Conservation (phyloP, 2,797 vertebrate genomes). For the Melanotaenia trifasciata region DNA sequence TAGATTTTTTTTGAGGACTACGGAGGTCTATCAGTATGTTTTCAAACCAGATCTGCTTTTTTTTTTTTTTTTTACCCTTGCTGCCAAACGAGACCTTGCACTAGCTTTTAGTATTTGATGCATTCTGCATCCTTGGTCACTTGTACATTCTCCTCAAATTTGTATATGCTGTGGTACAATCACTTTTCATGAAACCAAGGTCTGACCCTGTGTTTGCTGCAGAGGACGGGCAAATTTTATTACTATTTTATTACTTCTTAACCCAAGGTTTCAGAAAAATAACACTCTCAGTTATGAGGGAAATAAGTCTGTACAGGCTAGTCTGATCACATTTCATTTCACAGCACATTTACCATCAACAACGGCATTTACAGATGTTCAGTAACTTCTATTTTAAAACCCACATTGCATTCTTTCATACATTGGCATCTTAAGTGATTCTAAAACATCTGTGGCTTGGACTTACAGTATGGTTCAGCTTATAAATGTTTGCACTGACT, state of each 20-base stretch:
- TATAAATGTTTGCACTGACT: conserved; percentile 16
- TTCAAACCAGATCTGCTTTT: background rate
- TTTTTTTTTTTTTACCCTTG: conserved; percentile 11
- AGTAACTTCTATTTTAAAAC: conserved; percentile 12
- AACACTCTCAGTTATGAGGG: background rate
- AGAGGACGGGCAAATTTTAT: conserved; percentile 10
- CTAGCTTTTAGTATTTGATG: conserved; percentile 30
- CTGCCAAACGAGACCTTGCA: conserved; percentile 43
- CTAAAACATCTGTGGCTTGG: conserved; percentile 7
- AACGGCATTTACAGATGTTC: conserved; percentile 2
- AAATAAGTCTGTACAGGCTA: background rate
- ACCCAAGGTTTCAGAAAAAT: conserved; percentile 29
- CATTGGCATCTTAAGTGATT: background rate
- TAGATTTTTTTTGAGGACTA: background rate
- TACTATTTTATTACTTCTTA: conserved; percentile 1
- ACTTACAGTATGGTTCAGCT: background rate
- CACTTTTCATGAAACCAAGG: conserved; percentile 42
- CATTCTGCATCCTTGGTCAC: conserved; percentile 29
- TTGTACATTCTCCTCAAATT: conserved; percentile 21
- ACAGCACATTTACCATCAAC: background rate
- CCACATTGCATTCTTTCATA: background rate
- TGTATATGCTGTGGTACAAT: conserved; percentile 4
- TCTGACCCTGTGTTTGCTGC: conserved; percentile 27
- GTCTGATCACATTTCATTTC: background rate
- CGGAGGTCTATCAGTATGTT: background rate